phyloP scores from a whole-genome alignment of 2,888 invertebrate species.

The Cantharis rufa region DNA sequence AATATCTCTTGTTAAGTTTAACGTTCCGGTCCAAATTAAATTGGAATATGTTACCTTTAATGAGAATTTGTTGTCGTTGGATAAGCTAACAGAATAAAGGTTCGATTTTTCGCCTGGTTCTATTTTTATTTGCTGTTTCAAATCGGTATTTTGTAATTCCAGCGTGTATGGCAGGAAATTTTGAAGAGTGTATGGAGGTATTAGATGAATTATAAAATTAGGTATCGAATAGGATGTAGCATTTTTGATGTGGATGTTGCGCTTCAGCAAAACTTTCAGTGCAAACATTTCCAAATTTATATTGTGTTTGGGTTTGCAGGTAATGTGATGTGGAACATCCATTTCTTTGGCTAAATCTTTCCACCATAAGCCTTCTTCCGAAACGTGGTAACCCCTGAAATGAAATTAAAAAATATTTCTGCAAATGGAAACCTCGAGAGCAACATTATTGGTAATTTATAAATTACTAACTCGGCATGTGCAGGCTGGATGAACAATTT shows the following conservation, averaged over 20 bases:
- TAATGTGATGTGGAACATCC: constrained; percentile 68
- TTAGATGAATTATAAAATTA: constrained; percentile 71
- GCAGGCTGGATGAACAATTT: constrained; percentile 75
- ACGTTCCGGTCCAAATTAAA: constrained; percentile 70
- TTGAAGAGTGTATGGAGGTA: constrained; percentile 75
- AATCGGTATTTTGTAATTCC: constrained; percentile 60
- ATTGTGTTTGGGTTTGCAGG: constrained; percentile 68
- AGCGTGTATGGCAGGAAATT: constrained; percentile 78
- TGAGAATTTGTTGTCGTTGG: constrained; percentile 59
- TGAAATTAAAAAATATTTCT: no score
- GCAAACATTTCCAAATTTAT: constrained; percentile 67
- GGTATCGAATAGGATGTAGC: constrained; percentile 60
- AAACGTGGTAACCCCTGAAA: constrained; percentile 73
- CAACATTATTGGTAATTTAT: no score
- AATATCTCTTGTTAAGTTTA: constrained; percentile 68
- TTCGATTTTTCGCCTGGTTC: constrained; percentile 75
- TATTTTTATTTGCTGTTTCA: constrained; percentile 61
- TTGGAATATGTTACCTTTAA: constrained; percentile 67
- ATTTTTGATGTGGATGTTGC: constrained; percentile 46
- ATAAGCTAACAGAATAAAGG: constrained; percentile 68
- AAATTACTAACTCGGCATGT: constrained; percentile 67
- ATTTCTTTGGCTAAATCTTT: constrained; percentile 72
- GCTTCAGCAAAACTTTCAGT: constrained; percentile 61
- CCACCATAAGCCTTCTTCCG: constrained; percentile 79
- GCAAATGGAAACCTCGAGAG: no score